Base-by-base conservation (phyloP, 2,113 vertebrate genomes). In the Leucopsar rothschildi region DNA sequence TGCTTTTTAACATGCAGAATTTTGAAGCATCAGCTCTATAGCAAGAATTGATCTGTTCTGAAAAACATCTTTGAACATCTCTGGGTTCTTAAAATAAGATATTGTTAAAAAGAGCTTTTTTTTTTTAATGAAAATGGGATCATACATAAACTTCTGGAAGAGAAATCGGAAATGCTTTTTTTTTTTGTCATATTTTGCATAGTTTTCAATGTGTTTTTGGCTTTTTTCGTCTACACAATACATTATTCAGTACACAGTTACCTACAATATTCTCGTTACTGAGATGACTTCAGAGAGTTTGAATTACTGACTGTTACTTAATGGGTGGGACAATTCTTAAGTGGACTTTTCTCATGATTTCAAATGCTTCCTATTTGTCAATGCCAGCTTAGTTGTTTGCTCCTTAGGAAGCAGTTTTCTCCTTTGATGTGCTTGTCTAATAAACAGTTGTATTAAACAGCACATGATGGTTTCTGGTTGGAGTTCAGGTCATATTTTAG, bases 1-100 rank as follows among this genome's bases (percentile, higher is more conserved):
- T 90, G 64, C 82, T n/a, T 96, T 94, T 88, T 81, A 73, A 70
- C 42, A 20, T n/a, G 42, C 39, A 64, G 63, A 66, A 83, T 93
- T 91, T 78, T 93, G 90, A 93, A 44, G 39, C 70, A 72, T 79
- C 92, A 92, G 84, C 69, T 95, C 73, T 63, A n/a, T 70, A 88
- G 66, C 19, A 59, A 47, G 45, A 76, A 77, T 70, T 85, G 83
- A 80, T 91, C 61, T 85, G 39, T 88, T 78, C 64, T 39, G 35
- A 89, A 82, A 86, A 86, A 45, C 59, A 90, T 55, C 42, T 63
- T 92, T 57, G 53, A 76, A 71, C 31, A 59, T 75, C 15, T 86
- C 44, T 44, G 65, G 24, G 49, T 35, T 90, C 44, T 76, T 90
- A 76, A 94, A 89, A 35, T 52, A 64, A 53, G 10, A 3, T 12